phyloP scores from a whole-genome alignment of 2,888 invertebrate species.

The Idaea dimidiata region DNA sequence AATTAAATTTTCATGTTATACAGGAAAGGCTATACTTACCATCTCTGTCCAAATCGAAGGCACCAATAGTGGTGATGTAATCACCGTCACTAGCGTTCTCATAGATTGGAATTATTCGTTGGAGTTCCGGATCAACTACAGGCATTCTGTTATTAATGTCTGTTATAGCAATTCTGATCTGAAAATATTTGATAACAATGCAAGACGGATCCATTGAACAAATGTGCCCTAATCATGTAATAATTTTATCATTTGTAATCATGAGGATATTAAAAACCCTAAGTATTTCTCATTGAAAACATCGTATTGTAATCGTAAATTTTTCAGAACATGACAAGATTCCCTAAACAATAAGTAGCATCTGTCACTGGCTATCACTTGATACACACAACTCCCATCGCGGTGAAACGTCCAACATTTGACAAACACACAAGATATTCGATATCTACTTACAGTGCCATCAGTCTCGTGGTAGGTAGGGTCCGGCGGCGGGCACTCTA shows the following conservation, averaged over 20 bases:
- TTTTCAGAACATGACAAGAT: too few species aligned
- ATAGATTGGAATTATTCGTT: conserved; percentile 55
- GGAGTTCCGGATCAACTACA: conserved; percentile 49
- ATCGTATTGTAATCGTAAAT: too few species aligned
- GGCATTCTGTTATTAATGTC: conserved; percentile 83
- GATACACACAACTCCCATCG: too few species aligned
- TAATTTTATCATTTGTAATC: too few species aligned
- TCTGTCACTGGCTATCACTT: too few species aligned
- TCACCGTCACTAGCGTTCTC: conserved; percentile 73
- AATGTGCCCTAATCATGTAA: neutral
- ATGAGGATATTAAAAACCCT: too few species aligned
- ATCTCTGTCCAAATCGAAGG: conserved; percentile 80
- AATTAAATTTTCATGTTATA: too few species aligned
- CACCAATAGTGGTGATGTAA: conserved; percentile 57
- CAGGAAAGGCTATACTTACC: conserved; percentile 33
- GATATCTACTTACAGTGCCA: conserved; percentile 55
- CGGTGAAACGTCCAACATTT: neutral
- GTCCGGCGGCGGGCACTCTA: conserved; percentile 54
- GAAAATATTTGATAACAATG: conserved; percentile 15
- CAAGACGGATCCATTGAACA: neutral
- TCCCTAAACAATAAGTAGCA: too few species aligned
- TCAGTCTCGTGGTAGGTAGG: conserved; percentile 46
- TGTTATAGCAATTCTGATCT: conserved; percentile 80
- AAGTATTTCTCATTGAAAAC: too few species aligned
- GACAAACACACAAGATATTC: neutral